Percentiles rank a stretch among this genome's conserved stretches.
Evolutionary conservation across 2,888 invertebrate genomes (phyloP).

Genomic region (Yponomeuta cagnagella): DNA sequence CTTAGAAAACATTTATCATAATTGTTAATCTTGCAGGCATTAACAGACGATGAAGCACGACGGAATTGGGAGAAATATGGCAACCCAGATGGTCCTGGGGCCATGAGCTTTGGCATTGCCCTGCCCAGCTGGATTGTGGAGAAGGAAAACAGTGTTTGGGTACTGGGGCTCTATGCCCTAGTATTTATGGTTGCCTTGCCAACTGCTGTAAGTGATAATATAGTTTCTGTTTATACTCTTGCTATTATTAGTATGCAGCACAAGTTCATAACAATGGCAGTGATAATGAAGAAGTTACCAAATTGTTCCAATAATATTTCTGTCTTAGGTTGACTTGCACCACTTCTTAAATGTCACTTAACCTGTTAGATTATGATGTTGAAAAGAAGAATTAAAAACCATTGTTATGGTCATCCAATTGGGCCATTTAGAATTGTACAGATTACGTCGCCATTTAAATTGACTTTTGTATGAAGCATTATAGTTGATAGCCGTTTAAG

Average conservation of each 20-base stretch:
- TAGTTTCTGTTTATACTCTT: background rate
- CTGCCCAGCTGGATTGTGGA: conserved; percentile 99
- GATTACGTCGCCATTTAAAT: too few species aligned
- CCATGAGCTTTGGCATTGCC: conserved; percentile 99
- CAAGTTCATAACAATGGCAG: background rate
- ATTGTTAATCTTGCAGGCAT: conserved; percentile 74
- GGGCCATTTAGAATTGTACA: too few species aligned
- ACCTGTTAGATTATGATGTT: too few species aligned
- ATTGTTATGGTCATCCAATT: too few species aligned
- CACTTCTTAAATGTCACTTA: too few species aligned
- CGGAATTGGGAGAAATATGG: conserved; percentile 99
- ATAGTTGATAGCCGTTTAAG: too few species aligned
- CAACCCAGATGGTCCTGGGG: conserved; percentile 99
- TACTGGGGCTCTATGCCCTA: conserved; percentile 93
- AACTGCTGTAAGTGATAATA: conserved; percentile 78
- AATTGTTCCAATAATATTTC: too few species aligned
- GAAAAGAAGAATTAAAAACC: too few species aligned
- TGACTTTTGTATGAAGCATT: too few species aligned
- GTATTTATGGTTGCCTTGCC: conserved; percentile 99
- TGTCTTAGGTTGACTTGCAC: background rate
- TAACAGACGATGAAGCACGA: conserved; percentile 97
- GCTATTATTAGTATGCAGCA: background rate
- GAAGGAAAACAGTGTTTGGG: conserved; percentile 99
- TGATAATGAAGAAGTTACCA: background rate
- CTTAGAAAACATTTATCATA: background rate